Conservation (phyloP, 2,888 invertebrate genomes). For the Endotricha flammealis region DNA sequence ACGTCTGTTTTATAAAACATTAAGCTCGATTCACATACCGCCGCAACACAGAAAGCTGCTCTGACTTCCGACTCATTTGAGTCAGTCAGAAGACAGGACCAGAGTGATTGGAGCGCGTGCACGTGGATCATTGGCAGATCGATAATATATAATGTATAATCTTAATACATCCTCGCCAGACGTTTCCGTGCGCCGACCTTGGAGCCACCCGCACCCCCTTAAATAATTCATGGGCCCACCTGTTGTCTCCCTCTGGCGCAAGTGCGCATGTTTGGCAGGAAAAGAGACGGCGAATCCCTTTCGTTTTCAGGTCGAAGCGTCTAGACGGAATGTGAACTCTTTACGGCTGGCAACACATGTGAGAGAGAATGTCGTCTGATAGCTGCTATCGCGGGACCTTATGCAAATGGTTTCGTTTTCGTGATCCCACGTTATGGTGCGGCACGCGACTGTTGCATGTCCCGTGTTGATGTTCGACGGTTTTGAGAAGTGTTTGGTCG, state of each 20-base stretch:
- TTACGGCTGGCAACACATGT: slow-evolving; percentile 52
- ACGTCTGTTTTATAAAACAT: background rate
- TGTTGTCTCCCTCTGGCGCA: slow-evolving; percentile 49
- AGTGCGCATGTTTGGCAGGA: slow-evolving; percentile 69
- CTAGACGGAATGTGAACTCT: slow-evolving; percentile 74
- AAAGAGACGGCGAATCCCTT: slow-evolving; percentile 50
- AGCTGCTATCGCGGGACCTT: slow-evolving; percentile 30
- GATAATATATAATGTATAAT: slow-evolving; percentile 58
- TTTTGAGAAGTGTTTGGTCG: background rate
- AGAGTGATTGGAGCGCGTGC: slow-evolving; percentile 19
- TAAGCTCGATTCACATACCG: too few species aligned
- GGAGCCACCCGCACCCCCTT: slow-evolving; percentile 41
- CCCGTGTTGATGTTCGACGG: background rate
- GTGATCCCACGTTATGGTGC: slow-evolving; percentile 12
- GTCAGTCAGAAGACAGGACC: background rate
- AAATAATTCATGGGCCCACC: slow-evolving; percentile 51
- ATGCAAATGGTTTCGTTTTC: slow-evolving; percentile 42
- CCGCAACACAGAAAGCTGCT: too few species aligned
- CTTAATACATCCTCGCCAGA: slow-evolving; percentile 63
- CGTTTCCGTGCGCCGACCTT: slow-evolving; percentile 75
- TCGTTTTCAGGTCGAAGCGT: slow-evolving; percentile 68
- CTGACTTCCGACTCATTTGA: too few species aligned
- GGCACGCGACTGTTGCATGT: slow-evolving; percentile 30
- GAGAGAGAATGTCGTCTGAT: slow-evolving; percentile 27
- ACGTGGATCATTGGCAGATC: slow-evolving; percentile 50